Percentiles rank a stretch among this genome's conserved stretches.
These are phyloP conservation scores for Isoperla grammatica DNA, from an alignment of 2,888 invertebrate genomes.

Conservation along the genomic window DNA sequence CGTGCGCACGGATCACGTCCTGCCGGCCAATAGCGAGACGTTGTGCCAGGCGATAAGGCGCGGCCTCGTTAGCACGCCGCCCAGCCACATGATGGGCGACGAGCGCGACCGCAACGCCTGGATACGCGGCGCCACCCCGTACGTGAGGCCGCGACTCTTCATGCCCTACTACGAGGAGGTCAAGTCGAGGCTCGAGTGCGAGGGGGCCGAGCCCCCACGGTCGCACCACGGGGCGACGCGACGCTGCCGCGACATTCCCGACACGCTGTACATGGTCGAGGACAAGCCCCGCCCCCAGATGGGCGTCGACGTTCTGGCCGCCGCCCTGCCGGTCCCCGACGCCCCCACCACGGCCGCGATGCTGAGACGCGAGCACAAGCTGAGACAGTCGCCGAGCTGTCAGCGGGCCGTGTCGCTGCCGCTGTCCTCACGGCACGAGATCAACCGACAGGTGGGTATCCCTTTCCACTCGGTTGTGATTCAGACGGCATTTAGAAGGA, in stretches of 20 bases:
- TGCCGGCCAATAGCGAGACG: constrained; percentile 77
- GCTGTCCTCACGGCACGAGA: constrained; percentile 69
- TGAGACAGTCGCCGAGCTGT: constrained; percentile 72
- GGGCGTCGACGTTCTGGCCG: constrained; percentile 54
- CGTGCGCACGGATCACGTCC: constrained; percentile 82
- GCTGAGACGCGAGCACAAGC: constrained; percentile 78
- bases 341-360: constrained; percentile 69
- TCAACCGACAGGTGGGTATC: constrained; percentile 60
- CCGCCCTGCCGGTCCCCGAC: constrained; percentile 57
- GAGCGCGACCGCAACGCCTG: constrained; percentile 69
- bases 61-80: constrained; percentile 57
- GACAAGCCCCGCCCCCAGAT: constrained; percentile 51
- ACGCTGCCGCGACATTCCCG: constrained; percentile 64
- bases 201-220: constrained; percentile 68
- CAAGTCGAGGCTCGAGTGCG: constrained; percentile 79
- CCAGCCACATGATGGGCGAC: constrained; percentile 74
- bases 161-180: constrained; percentile 94
- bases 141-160: constrained; percentile 82
- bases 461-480: no score
- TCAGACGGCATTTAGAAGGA: no score
- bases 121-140: constrained; percentile 66
- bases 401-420: constrained; percentile 70
- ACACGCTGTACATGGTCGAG: constrained; percentile 85
- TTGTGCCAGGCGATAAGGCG: constrained; percentile 55
- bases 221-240: constrained; percentile 64